A percentile compares a stretch with the other conserved stretches of the same genome.
phyloP scores from a whole-genome alignment of 2,797 vertebrate genomes.

The Amphiprion clarkii region DNA sequence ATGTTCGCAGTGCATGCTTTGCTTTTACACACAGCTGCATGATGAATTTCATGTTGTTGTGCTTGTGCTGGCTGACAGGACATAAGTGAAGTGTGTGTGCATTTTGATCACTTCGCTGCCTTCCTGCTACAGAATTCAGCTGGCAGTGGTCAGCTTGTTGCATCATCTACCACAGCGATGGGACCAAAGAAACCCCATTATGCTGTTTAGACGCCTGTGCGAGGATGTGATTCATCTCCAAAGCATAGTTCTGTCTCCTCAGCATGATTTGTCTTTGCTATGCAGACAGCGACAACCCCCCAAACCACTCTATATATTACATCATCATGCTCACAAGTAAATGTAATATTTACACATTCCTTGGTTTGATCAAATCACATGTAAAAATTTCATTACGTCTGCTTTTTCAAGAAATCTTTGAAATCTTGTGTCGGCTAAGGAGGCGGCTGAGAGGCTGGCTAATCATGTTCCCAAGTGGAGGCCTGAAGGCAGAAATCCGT shows the following conservation, averaged over 20 bases:
- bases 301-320: conserved; percentile 22
- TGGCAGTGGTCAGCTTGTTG: conserved; percentile 58
- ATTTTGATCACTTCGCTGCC: conserved; percentile 23
- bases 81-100: background rate
- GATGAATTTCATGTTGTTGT: conserved; percentile 20
- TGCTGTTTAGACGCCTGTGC: conserved; percentile 43
- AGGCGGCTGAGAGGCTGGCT: conserved; percentile 19
- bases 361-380: conserved; percentile 37
- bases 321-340: conserved; percentile 26
- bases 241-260: conserved; percentile 40
- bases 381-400: conserved; percentile 25
- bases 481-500: conserved; percentile 22
- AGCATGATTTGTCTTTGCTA: conserved; percentile 40
- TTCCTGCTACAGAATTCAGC: conserved; percentile 54
- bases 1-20: conserved; percentile 14
- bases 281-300: conserved; percentile 28
- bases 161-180: conserved; percentile 57
- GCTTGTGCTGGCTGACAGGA: conserved; percentile 28
- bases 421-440: conserved; percentile 32
- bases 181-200: conserved; percentile 48
- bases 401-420: conserved; percentile 30
- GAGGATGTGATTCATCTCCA: conserved; percentile 56
- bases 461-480: conserved; percentile 23
- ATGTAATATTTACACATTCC: conserved; percentile 32
- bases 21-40: conserved; percentile 11